Conservation (phyloP, 2,888 invertebrate species). For the Aproaerema taeniolella region DNA sequence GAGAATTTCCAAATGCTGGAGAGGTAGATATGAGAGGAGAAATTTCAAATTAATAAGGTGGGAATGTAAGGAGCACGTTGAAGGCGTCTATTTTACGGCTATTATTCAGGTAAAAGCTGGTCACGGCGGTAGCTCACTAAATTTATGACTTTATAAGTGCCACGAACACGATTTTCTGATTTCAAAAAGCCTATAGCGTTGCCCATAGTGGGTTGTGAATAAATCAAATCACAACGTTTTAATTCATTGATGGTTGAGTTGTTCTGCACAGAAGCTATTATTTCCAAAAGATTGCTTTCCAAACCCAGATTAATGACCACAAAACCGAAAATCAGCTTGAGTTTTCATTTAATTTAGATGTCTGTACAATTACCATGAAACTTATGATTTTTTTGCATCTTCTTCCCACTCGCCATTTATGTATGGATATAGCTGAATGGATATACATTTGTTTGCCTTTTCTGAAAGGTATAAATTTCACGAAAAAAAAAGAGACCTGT, state of each 20-base stretch:
- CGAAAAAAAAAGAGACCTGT: too few relatives aligned
- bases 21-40: too few relatives aligned
- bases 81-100: slow-evolving; percentile 34
- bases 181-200: slow-evolving; percentile 24
- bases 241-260: slow-evolving; percentile 14
- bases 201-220: too few relatives aligned
- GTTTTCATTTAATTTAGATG: too few relatives aligned
- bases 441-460: too few relatives aligned
- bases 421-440: too few relatives aligned
- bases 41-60: not conserved
- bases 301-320: slow-evolving; percentile 14
- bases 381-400: too few relatives aligned
- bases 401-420: too few relatives aligned
- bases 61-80: slow-evolving; percentile 24
- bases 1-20: too few relatives aligned
- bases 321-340: too few relatives aligned
- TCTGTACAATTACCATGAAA: too few relatives aligned
- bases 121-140: slow-evolving; percentile 44
- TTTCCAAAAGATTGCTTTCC: slow-evolving; percentile 25
- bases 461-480: too few relatives aligned
- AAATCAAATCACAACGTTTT: slow-evolving; percentile 15
- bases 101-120: slow-evolving; percentile 48
- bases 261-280: slow-evolving; percentile 25
- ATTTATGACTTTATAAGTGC: slow-evolving; percentile 63
- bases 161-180: slow-evolving; percentile 49